Percentiles rank a stretch among this genome's conserved stretches.
Conservation (phyloP, 92 coral and sea anemone genomes). For the Palythoa grandis region DNA sequence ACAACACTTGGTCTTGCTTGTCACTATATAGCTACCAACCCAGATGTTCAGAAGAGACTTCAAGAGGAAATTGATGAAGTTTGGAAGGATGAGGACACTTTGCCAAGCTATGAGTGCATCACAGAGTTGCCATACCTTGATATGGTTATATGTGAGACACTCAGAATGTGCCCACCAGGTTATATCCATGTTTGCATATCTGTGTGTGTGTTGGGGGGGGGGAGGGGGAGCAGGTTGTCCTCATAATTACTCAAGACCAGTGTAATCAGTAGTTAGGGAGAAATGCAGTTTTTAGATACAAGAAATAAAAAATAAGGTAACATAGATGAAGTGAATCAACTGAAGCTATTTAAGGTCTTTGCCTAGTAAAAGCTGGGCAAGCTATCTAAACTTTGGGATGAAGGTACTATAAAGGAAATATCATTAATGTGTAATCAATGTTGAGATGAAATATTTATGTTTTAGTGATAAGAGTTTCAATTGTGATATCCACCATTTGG, state of each 20-base stretch:
- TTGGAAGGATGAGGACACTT: slow-evolving; percentile 64
- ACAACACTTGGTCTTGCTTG: slow-evolving; percentile 67
- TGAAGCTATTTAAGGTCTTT: too few relatives aligned
- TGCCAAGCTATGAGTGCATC: slow-evolving; percentile 71
- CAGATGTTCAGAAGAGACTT: slow-evolving; percentile 72
- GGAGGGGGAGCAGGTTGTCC: neutral
- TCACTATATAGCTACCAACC: slow-evolving; percentile 71
- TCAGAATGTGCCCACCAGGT: slow-evolving; percentile 76
- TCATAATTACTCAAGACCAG: neutral
- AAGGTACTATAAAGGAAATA: too few relatives aligned
- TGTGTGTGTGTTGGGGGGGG: neutral
- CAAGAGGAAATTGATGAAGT: slow-evolving; percentile 80
- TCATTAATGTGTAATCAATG: too few relatives aligned
- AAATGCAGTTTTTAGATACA: too few relatives aligned
- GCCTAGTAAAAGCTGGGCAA: too few relatives aligned
- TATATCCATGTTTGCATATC: neutral
- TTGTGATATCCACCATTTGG: too few relatives aligned
- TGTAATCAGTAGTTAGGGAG: neutral
- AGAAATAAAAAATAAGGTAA: too few relatives aligned
- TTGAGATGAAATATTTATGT: too few relatives aligned
- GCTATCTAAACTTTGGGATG: too few relatives aligned
- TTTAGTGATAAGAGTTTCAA: too few relatives aligned
- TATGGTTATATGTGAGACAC: slow-evolving; percentile 81
- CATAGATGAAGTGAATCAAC: too few relatives aligned
- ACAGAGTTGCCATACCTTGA: slow-evolving; percentile 66